A percentile compares a stretch with the other conserved stretches of the same genome.
phyloP scores from a whole-genome alignment of 2,888 invertebrate genomes.

The Himalopsyche japonica region DNA sequence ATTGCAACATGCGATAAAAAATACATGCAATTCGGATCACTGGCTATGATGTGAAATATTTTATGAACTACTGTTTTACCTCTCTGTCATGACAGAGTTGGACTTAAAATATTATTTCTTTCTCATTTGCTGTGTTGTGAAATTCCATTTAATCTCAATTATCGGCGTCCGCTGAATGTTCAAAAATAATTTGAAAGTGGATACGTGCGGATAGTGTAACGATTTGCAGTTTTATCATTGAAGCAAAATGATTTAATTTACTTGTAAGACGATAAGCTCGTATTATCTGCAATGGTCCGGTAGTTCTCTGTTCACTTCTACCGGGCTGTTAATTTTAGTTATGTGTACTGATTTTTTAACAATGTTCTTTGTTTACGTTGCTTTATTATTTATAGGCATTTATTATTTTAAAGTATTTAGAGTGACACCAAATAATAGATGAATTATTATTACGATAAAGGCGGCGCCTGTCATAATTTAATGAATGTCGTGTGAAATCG shows the following conservation, averaged over 20 bases:
- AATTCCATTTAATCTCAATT: too few species aligned
- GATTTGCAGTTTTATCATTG: background rate
- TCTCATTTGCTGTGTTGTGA: too few species aligned
- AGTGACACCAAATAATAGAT: background rate
- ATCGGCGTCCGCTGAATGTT: too few species aligned
- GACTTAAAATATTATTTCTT: too few species aligned
- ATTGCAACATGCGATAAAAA: too few species aligned
- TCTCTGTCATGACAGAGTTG: too few species aligned
- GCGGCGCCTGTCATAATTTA: background rate
- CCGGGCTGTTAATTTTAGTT: background rate
- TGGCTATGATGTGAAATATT: too few species aligned
- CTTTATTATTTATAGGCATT: slow-evolving; percentile 1
- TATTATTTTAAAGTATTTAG: background rate
- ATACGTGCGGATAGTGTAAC: background rate
- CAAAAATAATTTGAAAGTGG: too few species aligned
- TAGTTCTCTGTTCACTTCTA: background rate
- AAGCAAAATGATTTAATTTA: background rate
- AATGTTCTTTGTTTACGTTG: background rate
- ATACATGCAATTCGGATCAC: too few species aligned
- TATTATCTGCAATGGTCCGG: background rate
- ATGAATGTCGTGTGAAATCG: background rate
- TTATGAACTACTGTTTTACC: too few species aligned
- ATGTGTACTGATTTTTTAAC: background rate
- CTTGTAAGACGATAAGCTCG: background rate
- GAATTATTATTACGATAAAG: background rate